A percentile compares a stretch with the other conserved stretches of the same genome.
Conservation (phyloP, 2,888 invertebrate genomes). For the Ganaspis brasiliensis region DNA sequence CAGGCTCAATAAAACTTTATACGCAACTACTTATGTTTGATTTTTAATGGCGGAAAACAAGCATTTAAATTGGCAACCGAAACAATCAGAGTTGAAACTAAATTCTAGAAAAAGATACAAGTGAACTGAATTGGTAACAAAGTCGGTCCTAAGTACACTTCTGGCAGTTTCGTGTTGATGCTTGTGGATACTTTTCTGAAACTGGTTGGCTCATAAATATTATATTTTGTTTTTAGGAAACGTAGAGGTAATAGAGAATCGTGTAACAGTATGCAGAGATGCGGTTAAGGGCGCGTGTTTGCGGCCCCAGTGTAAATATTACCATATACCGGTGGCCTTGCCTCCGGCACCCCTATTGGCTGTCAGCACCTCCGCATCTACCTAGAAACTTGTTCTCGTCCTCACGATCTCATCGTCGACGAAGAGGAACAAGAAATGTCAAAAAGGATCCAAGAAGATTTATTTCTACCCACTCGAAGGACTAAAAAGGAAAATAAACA, state of each 20-base stretch:
- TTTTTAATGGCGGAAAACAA: too few relatives aligned
- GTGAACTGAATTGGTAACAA: background rate
- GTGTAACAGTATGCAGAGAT: constrained; percentile 98
- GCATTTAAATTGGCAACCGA: too few relatives aligned
- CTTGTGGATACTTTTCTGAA: background rate
- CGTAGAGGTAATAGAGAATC: constrained; percentile 97
- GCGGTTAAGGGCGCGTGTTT: constrained; percentile 96
- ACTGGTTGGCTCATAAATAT: background rate
- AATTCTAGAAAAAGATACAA: background rate
- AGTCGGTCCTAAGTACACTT: background rate
- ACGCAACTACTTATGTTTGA: too few relatives aligned
- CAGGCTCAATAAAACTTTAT: too few relatives aligned
- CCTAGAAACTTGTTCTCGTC: constrained; percentile 67
- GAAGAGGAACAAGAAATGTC: constrained; percentile 52
- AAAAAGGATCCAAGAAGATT: constrained; percentile 36
- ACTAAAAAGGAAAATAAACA: background rate
- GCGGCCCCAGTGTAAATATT: constrained; percentile 97
- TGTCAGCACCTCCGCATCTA: constrained; percentile 80
- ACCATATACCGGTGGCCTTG: constrained; percentile 96
- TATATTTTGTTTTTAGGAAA: constrained; percentile 86
- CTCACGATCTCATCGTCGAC: constrained; percentile 53
- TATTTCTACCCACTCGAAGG: constrained; percentile 15
- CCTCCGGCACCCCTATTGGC: constrained; percentile 91
- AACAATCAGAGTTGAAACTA: too few relatives aligned
- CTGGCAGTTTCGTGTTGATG: background rate